Evolutionary conservation across 2,888 invertebrate species (phyloP).

Genomic region (Odontocolon sp.): DNA sequence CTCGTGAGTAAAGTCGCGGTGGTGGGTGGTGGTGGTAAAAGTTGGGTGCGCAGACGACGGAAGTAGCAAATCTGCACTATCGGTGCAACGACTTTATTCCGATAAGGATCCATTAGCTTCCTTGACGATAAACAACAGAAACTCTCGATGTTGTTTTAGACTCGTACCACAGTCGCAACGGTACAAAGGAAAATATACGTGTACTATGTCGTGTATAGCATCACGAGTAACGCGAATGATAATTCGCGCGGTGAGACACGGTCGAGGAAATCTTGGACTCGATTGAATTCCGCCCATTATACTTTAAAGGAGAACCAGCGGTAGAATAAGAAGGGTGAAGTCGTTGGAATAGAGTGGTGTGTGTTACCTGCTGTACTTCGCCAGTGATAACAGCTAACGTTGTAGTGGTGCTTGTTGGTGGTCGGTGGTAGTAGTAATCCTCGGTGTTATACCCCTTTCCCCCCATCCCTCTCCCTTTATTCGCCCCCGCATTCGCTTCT

Average conservation of each 20-base stretch:
- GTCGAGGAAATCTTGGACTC: conserved; percentile 3
- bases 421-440: not conserved
- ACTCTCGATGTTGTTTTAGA: not conserved
- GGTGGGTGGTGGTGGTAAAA: not conserved
- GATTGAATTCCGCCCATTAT: conserved; percentile 1
- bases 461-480: no score
- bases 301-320: not conserved
- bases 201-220: not conserved
- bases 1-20: conserved; percentile 1
- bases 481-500: not conserved
- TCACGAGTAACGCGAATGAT: not conserved
- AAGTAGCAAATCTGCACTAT: conserved; percentile 6
- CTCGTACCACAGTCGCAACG: not conserved
- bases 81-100: not conserved
- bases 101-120: conserved; percentile 15
- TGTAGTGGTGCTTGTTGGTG: not conserved
- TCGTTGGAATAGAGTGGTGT: no score
- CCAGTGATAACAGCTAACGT: not conserved
- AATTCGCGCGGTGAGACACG: not conserved
- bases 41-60: conserved; percentile 13
- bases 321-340: no score
- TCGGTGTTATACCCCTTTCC: not conserved
- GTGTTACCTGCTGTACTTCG: not conserved
- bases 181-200: not conserved
- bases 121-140: conserved; percentile 24